phyloP scores from a whole-genome alignment of 1,140 invertebrate genomes.

The Hirudo medicinalis region DNA sequence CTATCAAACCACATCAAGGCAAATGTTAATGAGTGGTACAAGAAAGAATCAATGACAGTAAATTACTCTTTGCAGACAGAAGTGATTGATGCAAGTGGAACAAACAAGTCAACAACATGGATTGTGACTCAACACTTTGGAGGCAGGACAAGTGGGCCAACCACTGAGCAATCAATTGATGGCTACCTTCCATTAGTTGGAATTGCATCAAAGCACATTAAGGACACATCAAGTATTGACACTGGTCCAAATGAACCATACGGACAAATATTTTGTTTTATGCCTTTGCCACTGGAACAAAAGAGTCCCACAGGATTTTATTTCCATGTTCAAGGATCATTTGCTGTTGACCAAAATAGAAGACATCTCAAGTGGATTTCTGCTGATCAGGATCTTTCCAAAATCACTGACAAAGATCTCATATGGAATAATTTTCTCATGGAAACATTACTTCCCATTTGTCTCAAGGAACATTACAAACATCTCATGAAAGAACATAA shows the following conservation, averaged over 20 bases:
- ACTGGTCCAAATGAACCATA: neutral
- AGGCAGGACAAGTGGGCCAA: neutral
- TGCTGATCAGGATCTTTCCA: conserved; percentile 12
- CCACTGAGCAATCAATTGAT: neutral
- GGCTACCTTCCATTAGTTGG: conserved; percentile 15
- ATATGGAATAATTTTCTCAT: conserved; percentile 20
- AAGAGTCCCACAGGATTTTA: conserved; percentile 19
- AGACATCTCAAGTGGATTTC: conserved; percentile 20
- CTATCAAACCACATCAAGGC: no score
- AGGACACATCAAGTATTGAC: neutral
- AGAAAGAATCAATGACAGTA: neutral
- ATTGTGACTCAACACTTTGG: conserved; percentile 15
- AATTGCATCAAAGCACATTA: neutral
- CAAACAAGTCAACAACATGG: neutral
- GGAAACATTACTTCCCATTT: conserved; percentile 12
- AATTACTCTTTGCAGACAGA: neutral
- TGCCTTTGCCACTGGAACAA: conserved; percentile 21
- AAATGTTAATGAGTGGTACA: no score
- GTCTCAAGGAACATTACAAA: neutral
- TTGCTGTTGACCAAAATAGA: conserved; percentile 20
- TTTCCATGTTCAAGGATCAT: conserved; percentile 21
- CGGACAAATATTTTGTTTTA: conserved; percentile 23
- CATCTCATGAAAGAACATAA: no score
- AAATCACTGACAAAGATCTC: conserved; percentile 4
- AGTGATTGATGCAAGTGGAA: neutral